Percentiles rank a stretch among this genome's conserved stretches.
Conservation (phyloP, 2,797 vertebrate genomes). For the Leuciscus waleckii region DNA sequence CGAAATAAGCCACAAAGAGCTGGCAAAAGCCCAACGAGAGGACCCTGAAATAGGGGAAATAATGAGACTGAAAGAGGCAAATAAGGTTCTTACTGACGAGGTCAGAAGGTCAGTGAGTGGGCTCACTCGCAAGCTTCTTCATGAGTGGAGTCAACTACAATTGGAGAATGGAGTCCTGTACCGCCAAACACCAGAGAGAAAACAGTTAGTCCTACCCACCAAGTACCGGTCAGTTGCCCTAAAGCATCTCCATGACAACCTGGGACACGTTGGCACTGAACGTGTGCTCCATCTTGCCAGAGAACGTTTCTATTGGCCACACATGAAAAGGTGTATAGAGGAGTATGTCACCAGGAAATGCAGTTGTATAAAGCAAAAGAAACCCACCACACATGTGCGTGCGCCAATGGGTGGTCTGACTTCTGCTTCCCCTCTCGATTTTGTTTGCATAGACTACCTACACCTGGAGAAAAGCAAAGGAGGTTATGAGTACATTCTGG, state of each 20-base stretch:
- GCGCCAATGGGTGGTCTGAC: background rate
- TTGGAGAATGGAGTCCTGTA: background rate
- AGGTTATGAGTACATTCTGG: constrained; percentile 3
- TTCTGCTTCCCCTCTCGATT: background rate
- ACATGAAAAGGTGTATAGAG: too few relatives aligned
- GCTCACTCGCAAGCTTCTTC: background rate
- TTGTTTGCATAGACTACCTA: background rate
- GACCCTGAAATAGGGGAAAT: background rate
- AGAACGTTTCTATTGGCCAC: too few relatives aligned
- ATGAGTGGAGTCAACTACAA: background rate
- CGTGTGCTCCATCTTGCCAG: too few relatives aligned
- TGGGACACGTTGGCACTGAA: too few relatives aligned
- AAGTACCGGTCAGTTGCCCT: too few relatives aligned
- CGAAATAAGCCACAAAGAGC: too few relatives aligned
- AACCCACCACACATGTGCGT: background rate
- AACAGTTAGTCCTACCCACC: too few relatives aligned
- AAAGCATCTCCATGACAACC: too few relatives aligned
- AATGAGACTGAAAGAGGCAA: background rate
- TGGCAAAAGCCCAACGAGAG: background rate
- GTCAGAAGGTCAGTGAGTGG: background rate
- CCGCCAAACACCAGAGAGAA: too few relatives aligned
- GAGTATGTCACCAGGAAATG: background rate
- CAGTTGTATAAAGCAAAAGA: background rate
- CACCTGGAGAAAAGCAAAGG: background rate
- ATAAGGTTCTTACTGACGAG: background rate